A percentile compares a stretch with the other conserved stretches of the same genome.
phyloP scores from a whole-genome alignment of 2,113 vertebrate genomes.

The Petroica traversi region DNA sequence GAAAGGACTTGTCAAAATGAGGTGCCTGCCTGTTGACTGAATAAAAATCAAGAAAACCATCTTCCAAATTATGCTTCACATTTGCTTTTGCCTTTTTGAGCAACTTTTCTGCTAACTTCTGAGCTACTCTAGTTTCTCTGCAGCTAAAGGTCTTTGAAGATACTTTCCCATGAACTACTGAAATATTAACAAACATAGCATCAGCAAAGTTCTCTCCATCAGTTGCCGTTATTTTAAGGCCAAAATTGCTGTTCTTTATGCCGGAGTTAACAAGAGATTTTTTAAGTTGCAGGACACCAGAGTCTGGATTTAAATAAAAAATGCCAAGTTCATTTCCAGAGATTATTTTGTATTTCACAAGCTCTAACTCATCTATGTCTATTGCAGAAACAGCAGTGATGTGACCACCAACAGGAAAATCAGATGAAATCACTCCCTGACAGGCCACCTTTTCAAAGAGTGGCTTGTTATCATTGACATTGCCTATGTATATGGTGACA shows the following conservation, averaged over 20 bases:
- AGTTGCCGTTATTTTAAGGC: conserved; percentile 91
- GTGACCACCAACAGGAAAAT: conserved; percentile 87
- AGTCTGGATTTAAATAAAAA: conserved; percentile 94
- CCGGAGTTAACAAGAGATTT: conserved; percentile 81
- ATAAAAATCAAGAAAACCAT: conserved; percentile 93
- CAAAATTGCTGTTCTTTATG: conserved; percentile 84
- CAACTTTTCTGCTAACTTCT: conserved; percentile 93
- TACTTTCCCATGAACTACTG: conserved; percentile 85
- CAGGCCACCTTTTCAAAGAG: conserved; percentile 95
- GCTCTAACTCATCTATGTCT: conserved; percentile 92
- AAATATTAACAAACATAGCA: conserved; percentile 94
- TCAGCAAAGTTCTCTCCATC: conserved; percentile 96
- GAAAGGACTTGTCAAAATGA: conserved; percentile 92
- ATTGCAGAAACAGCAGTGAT: conserved; percentile 96
- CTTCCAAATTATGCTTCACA: conserved; percentile 86
- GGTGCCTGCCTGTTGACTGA: conserved; percentile 92
- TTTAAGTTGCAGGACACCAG: conserved; percentile 88
- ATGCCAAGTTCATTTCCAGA: conserved; percentile 91
- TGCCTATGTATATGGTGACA: conserved; percentile 89
- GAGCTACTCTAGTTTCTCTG: conserved; percentile 91
- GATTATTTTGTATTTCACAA: conserved; percentile 95
- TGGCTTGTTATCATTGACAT: conserved; percentile 94
- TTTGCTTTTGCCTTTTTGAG: conserved; percentile 92
- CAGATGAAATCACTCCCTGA: conserved; percentile 88
- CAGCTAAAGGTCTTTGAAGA: conserved; percentile 88